Base-by-base conservation (phyloP, 2,888 invertebrate species). In the Diarsia mendica region DNA sequence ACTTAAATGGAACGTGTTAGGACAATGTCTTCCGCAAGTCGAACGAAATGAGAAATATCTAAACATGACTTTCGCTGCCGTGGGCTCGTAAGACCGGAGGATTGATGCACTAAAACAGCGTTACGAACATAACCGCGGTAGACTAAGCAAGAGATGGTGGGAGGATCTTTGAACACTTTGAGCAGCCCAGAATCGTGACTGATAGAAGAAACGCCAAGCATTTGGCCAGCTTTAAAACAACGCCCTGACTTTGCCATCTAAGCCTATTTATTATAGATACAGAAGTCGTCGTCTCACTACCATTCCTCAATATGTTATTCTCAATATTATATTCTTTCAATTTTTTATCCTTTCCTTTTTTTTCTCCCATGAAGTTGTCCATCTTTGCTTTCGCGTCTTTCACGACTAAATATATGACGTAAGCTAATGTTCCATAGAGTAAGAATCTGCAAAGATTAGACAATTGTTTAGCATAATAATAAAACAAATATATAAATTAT, bases 381-480 rank as follows among this genome's bases (percentile, higher is more conserved):
- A 69, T 18, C 49, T 0, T 67, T 23, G 5, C 33, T 63, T 55
- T 66, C 11, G 1, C 69, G 5, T 67, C 68, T 69, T 18, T 61
- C 3, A 68, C 48, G 18, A 60, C 23, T 46, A 77, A 69, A 64
- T 82, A 82, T 58, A 77, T 44, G 13, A 67, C n/a, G 23, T 82
- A 82, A 15, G 61, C 72, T 46, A 69, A 18, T 6, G 49, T 23
- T 5, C 66, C 72, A 53, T 69, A 69, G 1, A 77, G 3, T 0
- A 72, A 0, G 33, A 82, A 20, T 44, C 80, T 82, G 72, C 18
- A 81, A 81, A 58, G 3, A 66, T 20, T 23, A 23, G 9, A 61
- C 5, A 73, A 46, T 33, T 46, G 15, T 20, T 39, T 6, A 13
- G n/a, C 15, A 44, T n/a, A 6, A 39, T 39, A 39, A 39, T 2